Evolutionary conservation across 2,888 invertebrate species (phyloP).

Genomic region (Pristionchus exspectatus): DNA sequence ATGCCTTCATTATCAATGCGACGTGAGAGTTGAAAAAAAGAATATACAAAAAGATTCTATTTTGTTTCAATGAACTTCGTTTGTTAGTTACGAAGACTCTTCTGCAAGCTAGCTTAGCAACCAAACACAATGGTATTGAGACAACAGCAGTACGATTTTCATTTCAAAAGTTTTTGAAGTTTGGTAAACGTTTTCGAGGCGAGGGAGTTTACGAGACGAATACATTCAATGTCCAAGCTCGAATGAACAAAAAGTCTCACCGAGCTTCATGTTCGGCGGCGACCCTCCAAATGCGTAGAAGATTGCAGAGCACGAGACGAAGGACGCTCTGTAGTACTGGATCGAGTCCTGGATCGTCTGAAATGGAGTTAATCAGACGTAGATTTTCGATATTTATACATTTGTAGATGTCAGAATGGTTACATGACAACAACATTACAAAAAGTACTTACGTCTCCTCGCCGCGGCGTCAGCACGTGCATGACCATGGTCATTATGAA

Average conservation of each 20-base stretch:
- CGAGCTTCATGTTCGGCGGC: not conserved
- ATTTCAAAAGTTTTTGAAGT: too few relatives aligned
- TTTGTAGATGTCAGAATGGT: too few relatives aligned
- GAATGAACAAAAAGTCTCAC: not conserved
- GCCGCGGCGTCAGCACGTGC: not conserved
- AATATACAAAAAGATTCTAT: too few relatives aligned
- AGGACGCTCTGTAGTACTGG: not conserved
- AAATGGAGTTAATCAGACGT: not conserved
- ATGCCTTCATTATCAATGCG: too few relatives aligned
- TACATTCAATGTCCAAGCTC: not conserved
- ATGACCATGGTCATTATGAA: not conserved
- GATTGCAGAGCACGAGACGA: not conserved
- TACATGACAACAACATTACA: not conserved
- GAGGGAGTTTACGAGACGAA: too few relatives aligned
- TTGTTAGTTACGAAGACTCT: not conserved
- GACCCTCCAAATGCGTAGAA: not conserved
- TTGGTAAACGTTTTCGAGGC: too few relatives aligned
- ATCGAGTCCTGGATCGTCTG: not conserved
- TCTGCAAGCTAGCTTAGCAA: too few relatives aligned
- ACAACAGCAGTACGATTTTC: not conserved
- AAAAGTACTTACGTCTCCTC: not conserved
- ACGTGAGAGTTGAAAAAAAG: too few relatives aligned
- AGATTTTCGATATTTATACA: not conserved
- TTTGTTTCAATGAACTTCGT: too few relatives aligned
- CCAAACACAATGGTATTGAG: too few relatives aligned